phyloP scores from a whole-genome alignment of 2,113 vertebrate species.

The Peromyscus californicus region DNA sequence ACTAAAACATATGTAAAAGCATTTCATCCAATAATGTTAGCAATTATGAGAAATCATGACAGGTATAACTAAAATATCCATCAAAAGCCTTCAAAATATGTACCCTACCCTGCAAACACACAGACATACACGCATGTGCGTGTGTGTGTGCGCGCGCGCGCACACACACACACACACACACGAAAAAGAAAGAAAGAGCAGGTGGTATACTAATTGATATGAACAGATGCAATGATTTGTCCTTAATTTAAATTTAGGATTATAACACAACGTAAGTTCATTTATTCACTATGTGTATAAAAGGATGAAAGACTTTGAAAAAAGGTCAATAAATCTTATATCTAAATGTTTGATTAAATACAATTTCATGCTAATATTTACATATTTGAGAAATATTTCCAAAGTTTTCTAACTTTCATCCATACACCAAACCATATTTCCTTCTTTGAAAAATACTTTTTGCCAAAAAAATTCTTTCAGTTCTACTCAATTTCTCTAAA shows the following conservation, averaged over 20 bases:
- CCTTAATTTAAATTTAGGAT: neutral
- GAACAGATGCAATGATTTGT: neutral
- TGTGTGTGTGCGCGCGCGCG: no score
- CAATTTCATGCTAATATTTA: neutral
- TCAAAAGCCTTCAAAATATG: neutral
- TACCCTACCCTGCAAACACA: neutral
- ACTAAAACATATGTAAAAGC: neutral
- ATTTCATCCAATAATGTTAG: neutral
- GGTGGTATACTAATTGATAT: accelerated
- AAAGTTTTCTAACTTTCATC: neutral
- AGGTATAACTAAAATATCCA: neutral
- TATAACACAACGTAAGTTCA: neutral
- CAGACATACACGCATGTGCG: neutral
- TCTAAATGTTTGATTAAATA: neutral
- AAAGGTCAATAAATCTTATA: neutral
- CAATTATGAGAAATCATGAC: neutral
- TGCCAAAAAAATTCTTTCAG: neutral
- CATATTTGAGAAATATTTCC: neutral
- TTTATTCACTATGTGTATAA: neutral
- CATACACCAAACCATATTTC: neutral
- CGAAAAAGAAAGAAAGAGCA: neutral
- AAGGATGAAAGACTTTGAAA: neutral
- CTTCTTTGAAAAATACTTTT: neutral
- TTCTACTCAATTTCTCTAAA: neutral
- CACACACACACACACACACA: neutral